Evolutionary conservation across 2,888 invertebrate species (phyloP).

Genomic region (Atethmia centrago): DNA sequence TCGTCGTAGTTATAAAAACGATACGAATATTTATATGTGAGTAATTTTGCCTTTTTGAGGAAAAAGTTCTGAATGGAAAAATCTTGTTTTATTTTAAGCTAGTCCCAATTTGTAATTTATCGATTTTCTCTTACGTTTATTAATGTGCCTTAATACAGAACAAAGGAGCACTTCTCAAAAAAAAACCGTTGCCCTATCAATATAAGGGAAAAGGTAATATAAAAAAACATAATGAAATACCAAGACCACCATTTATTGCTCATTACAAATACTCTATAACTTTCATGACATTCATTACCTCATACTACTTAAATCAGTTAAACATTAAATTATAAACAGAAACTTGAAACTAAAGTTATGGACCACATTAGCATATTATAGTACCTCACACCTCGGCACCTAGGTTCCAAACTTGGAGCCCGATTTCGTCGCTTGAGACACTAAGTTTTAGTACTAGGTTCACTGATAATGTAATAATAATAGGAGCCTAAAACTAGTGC

Average conservation of each 20-base stretch:
- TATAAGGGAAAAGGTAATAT: neutral
- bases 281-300: neutral
- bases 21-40: neutral
- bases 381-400: conserved; percentile 32
- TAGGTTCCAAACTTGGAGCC: conserved; percentile 26
- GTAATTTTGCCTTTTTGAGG: neutral
- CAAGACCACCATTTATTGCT: neutral
- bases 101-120: neutral
- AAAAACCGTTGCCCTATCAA: neutral
- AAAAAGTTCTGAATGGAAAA: neutral
- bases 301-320: conserved; percentile 8
- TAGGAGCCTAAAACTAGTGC: conserved; percentile 6
- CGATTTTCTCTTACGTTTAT: neutral
- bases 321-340: conserved; percentile 25
- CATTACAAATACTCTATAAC: neutral
- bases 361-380: conserved; percentile 47
- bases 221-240: neutral
- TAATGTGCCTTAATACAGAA: neutral
- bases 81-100: too few relatives aligned
- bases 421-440: conserved; percentile 47
- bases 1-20: neutral
- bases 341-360: conserved; percentile 36
- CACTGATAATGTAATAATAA: conserved; percentile 22
- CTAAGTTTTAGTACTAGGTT: conserved; percentile 29
- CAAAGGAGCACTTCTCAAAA: neutral